Percentiles rank a stretch among this genome's conserved stretches.
Conservation (phyloP, 2,113 vertebrate species). For the Phrynosoma platyrhinos region DNA sequence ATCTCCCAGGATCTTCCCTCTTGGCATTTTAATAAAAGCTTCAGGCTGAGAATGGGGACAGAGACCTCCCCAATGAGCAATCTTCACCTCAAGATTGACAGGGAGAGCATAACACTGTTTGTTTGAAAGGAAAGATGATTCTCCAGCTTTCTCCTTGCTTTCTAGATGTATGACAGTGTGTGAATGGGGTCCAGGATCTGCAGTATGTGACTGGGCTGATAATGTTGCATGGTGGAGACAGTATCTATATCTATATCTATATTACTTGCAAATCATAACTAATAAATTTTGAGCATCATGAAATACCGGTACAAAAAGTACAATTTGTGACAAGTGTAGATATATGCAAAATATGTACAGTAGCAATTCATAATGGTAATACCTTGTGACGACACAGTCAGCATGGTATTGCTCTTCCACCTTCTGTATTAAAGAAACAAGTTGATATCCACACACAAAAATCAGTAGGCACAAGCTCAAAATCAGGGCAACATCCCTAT, state of each 20-base stretch:
- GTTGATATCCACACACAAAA: background rate
- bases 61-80: background rate
- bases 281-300: background rate
- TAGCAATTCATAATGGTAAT: background rate
- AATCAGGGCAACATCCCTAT: background rate
- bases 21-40: background rate
- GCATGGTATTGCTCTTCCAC: background rate
- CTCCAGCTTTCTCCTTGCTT: background rate
- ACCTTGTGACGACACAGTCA: background rate
- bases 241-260: too few relatives aligned
- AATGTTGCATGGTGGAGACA: background rate
- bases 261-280: background rate
- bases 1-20: background rate
- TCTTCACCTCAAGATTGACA: background rate
- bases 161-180: background rate
- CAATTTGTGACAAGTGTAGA: background rate
- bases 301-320: background rate
- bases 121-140: background rate
- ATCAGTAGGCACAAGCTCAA: background rate
- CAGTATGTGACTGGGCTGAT: background rate
- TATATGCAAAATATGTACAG: background rate
- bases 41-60: background rate
- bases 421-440: background rate
- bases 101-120: background rate
- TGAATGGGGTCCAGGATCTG: background rate